A percentile compares a stretch with the other conserved stretches of the same genome.
Conservation (phyloP, 2,888 invertebrate species). For the Cordilura impudica region DNA sequence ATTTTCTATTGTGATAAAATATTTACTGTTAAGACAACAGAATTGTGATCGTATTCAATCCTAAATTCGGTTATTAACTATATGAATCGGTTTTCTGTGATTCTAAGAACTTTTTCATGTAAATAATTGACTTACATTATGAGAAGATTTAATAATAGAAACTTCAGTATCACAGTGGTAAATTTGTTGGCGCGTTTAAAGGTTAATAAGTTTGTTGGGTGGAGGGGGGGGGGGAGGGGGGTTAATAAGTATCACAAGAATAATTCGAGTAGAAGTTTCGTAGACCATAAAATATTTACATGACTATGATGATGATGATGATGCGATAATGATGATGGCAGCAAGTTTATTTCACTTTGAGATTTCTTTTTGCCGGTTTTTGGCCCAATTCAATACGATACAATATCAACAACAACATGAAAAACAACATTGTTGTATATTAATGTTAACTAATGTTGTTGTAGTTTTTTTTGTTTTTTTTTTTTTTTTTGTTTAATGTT, state of each 20-base stretch:
- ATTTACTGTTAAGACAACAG: no score
- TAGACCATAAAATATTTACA: constrained; percentile 59
- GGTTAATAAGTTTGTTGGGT: not conserved
- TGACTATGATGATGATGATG: constrained; percentile 29
- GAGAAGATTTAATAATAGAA: no score
- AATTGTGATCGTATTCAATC: no score
- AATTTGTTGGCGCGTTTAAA: no score
- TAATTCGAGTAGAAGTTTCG: constrained; percentile 28
- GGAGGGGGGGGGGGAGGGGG: no score
- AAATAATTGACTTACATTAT: no score
- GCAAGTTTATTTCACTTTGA: constrained; percentile 9
- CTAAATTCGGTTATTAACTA: no score
- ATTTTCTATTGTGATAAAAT: no score
- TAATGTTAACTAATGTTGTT: constrained; percentile 36
- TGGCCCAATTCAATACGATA: constrained; percentile 62
- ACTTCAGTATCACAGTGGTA: no score
- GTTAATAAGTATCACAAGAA: constrained; percentile 20
- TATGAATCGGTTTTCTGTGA: no score
- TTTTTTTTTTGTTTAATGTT: constrained; percentile 30
- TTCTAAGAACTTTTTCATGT: no score
- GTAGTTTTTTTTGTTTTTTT: constrained; percentile 4
- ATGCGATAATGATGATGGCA: constrained; percentile 41
- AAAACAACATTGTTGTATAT: constrained; percentile 37
- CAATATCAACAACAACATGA: not conserved
- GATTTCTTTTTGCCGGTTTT: constrained; percentile 38